Evolutionary conservation across 2,888 invertebrate species (phyloP), one percentile per base, ranked within the genome.

Genomic region (Nipponacmea schrenckii): DNA sequence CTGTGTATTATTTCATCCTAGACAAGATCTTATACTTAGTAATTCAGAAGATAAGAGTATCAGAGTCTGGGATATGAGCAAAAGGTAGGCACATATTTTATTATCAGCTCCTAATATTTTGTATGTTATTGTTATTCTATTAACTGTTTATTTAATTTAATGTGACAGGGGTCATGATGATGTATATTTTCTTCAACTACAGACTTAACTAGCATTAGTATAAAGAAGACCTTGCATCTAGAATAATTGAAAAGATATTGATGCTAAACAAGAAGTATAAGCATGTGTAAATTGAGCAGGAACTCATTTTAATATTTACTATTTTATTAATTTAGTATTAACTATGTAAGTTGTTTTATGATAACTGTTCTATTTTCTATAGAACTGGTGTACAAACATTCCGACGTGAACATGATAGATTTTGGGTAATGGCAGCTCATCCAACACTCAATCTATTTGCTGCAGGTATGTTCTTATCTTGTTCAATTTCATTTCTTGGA

Each of bases 31-130:
- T 45, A 96, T 99, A 75, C 91, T 99, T 64, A 97, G 97, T 46
- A 98, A 99, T 90, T 95, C 98, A 24, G 99, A 99, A 90, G 98
- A 99, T 90, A 97, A 96, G 89, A 96, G 95, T 86, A 97, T 99
- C 82, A 92, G 98, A 0, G 97, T 99, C 1, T 99, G 99, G 99
- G 98, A 99, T 89, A 95, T 98, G 95, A 87, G 86, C 73, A 89
- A 89, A 78, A 83, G 88, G 88, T 88, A 71, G 68, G 74, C 27
- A 17, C 14, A 17, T 5, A 5, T 27, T 5, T 0, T n/a, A 7
- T 24, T 17, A 1, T 24, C 5, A 64, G 26, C 17, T 64, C 31
- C 20, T 3, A n/a, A 17, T 63, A 44, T n/a, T 26, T 24, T 44
- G n/a, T 66, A 44, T 50, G 15, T 70, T 70, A 14, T 31, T 31